Percentiles rank a stretch among this genome's conserved stretches.
These are phyloP conservation scores for Acestrorhynchus altus DNA, from an alignment of 2,797 vertebrate genomes.

Conservation along the genomic window DNA sequence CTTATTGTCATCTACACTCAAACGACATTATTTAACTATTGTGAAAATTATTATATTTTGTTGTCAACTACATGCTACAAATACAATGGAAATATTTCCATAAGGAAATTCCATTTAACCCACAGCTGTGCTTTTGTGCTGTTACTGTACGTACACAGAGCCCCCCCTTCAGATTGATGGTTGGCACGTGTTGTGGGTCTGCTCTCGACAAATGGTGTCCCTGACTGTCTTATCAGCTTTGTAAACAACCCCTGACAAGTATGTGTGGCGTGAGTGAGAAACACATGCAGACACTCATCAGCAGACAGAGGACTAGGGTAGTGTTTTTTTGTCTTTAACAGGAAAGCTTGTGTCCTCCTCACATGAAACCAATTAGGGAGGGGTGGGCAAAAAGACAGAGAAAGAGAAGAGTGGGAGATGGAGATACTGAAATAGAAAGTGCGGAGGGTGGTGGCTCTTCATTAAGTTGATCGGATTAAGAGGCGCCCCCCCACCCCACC, in stretches of 20 bases:
- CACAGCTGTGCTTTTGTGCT: not conserved
- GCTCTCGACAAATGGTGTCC: conserved; percentile 53
- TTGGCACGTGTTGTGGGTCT: conserved; percentile 48
- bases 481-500: not conserved
- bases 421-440: conserved; percentile 33
- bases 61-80: not conserved
- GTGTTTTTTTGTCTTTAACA: conserved; percentile 17
- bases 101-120: too few species aligned
- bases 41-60: too few species aligned
- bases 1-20: too few species aligned
- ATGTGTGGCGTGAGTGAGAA: conserved; percentile 34
- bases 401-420: conserved; percentile 20
- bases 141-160: not conserved
- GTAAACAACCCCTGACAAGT: conserved; percentile 55
- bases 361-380: conserved; percentile 62
- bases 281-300: conserved; percentile 21
- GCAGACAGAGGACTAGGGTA: not conserved
- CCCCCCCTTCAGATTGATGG: conserved; percentile 47
- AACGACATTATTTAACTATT: too few species aligned
- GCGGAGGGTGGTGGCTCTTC: conserved; percentile 38
- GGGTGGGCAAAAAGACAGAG: not conserved
- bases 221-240: conserved; percentile 56
- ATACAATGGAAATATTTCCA: too few species aligned
- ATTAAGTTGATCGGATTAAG: conserved; percentile 60
- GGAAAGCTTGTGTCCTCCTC: conserved; percentile 48